A percentile compares a stretch with the other conserved stretches of the same genome.
Conservation (phyloP, 2,113 vertebrate genomes). For the Calidris pygmaea region DNA sequence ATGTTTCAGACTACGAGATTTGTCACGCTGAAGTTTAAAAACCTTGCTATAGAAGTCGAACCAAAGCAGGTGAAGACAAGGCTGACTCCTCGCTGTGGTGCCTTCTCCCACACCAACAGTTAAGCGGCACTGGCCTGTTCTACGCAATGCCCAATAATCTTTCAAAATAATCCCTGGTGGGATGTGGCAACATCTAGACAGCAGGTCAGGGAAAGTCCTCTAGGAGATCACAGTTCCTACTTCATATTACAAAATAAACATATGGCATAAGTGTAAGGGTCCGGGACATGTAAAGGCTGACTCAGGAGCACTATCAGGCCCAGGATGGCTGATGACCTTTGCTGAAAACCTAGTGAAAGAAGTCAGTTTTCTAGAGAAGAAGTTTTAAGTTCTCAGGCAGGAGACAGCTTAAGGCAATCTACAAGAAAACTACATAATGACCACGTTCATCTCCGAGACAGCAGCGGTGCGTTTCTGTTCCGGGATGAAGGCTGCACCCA, state of each 20-base stretch:
- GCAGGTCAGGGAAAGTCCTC: neutral
- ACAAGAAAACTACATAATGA: neutral
- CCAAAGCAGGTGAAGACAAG: neutral
- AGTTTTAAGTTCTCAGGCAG: neutral
- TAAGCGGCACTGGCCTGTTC: neutral
- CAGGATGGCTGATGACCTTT: fast-evolving
- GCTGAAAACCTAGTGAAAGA: neutral
- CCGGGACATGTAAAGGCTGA: neutral
- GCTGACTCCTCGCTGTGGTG: neutral
- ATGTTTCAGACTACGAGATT: neutral
- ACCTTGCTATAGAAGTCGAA: fast-evolving
- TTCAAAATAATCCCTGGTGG: neutral
- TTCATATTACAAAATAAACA: neutral
- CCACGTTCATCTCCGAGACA: neutral
- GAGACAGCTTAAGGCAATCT: neutral
- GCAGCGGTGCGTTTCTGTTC: neutral
- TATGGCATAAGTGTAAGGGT: fast-evolving
- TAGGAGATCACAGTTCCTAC: neutral
- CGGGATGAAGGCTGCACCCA: neutral
- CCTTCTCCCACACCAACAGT: neutral
- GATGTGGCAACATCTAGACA: neutral
- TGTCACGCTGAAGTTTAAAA: neutral
- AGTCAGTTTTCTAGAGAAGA: neutral
- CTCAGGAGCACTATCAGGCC: neutral
- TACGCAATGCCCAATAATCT: neutral